Conservation (phyloP, 2,888 invertebrate species). For the Tuta absoluta region DNA sequence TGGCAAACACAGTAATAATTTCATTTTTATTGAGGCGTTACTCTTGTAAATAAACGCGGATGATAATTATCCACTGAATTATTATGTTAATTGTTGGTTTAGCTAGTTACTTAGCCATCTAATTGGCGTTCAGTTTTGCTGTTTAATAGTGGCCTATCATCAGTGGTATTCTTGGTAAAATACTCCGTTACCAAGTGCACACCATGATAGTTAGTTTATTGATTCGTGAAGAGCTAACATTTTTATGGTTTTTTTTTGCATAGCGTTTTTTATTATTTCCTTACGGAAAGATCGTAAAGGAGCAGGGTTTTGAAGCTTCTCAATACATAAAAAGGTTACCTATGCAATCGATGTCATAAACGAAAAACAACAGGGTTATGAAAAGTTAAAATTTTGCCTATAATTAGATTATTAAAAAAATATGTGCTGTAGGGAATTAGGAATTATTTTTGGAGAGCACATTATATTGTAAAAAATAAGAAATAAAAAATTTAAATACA, state of each 20-base stretch:
- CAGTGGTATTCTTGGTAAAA: background rate
- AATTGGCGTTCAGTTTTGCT: conserved; percentile 22
- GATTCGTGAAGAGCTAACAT: conserved; percentile 8
- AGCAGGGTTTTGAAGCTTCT: no score
- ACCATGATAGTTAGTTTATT: background rate
- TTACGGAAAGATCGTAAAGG: no score
- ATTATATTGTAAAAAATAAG: no score
- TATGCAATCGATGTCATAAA: no score
- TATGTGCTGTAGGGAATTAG: no score
- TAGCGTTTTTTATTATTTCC: background rate
- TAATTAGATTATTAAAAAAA: no score
- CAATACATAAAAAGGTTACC: no score
- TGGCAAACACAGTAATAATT: conserved; percentile 27
- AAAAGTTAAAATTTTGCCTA: no score
- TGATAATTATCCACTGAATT: conserved; percentile 30
- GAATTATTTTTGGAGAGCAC: no score
- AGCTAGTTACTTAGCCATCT: conserved; percentile 23
- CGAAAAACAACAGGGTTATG: no score
- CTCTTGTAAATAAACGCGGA: conserved; percentile 27
- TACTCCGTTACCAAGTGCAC: conserved; percentile 4
- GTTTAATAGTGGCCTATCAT: conserved; percentile 20
- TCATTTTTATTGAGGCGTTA: conserved; percentile 33
- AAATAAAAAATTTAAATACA: no score
- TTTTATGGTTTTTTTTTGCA: background rate
- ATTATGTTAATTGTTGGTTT: conserved; percentile 22